These are phyloP conservation scores for Lepidurus apus DNA, from an alignment of 1,140 invertebrate genomes.

Conservation along the genomic window DNA sequence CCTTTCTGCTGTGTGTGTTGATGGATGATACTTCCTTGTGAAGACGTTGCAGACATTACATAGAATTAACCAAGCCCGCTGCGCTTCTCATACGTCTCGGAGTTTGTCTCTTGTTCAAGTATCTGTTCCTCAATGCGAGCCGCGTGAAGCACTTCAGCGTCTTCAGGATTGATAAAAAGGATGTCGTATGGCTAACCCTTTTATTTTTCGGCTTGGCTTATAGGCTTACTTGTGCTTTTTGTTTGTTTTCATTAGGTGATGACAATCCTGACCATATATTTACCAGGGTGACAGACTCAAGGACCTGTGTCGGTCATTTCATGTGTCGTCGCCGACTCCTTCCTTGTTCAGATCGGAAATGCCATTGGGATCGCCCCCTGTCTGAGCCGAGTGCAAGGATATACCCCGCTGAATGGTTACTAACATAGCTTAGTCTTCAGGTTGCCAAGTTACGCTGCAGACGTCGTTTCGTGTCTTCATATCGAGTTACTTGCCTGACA, in stretches of 20 bases:
- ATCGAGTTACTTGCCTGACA: background rate
- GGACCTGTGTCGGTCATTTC: background rate
- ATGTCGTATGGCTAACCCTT: background rate
- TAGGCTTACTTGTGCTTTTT: background rate
- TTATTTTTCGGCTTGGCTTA: background rate
- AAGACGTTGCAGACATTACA: background rate
- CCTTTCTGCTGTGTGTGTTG: background rate
- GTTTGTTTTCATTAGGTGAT: constrained; percentile 12
- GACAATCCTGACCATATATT: background rate
- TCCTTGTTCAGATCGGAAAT: background rate
- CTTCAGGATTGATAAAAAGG: background rate
- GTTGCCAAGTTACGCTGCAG: background rate
- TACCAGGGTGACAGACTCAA: background rate
- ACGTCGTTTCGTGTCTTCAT: background rate
- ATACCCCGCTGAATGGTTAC: background rate
- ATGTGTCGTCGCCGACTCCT: background rate
- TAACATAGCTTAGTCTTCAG: background rate
- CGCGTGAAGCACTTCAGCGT: background rate
- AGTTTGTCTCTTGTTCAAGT: background rate
- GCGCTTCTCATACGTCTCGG: background rate
- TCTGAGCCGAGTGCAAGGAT: background rate
- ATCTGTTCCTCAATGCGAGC: background rate
- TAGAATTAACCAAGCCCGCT: background rate
- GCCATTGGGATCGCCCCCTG: constrained; percentile 5
- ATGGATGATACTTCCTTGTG: background rate